A percentile compares a stretch with the other conserved stretches of the same genome.
phyloP scores from a whole-genome alignment of 2,888 invertebrate genomes.

The Apamea anceps region DNA sequence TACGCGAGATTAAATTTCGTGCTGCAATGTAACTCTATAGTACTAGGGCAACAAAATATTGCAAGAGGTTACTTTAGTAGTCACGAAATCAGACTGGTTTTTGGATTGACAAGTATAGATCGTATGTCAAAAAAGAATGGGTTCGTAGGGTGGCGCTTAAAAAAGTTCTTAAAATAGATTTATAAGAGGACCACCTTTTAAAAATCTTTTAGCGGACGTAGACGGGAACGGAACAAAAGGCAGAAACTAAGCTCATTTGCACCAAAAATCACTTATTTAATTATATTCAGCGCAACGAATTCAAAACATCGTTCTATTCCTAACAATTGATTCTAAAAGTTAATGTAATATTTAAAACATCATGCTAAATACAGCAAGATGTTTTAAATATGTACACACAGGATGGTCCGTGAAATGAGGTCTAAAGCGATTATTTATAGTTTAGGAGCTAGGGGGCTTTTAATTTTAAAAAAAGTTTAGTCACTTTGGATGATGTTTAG shows the following conservation, averaged over 20 bases:
- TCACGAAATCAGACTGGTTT: constrained; percentile 53
- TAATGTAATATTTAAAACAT: background rate
- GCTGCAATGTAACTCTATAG: constrained; percentile 56
- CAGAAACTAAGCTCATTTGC: background rate
- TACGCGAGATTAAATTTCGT: constrained; percentile 53
- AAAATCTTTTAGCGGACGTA: background rate
- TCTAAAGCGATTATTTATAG: background rate
- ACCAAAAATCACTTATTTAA: background rate
- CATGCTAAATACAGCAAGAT: background rate
- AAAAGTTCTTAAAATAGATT: background rate
- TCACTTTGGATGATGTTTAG: too few relatives aligned
- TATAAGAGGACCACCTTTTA: background rate
- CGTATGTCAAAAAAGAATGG: constrained; percentile 38
- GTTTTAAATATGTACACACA: background rate
- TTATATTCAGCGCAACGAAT: background rate
- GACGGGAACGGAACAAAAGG: background rate
- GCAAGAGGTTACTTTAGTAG: constrained; percentile 34
- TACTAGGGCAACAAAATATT: constrained; percentile 55
- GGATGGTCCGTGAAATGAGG: too few relatives aligned
- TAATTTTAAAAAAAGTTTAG: too few relatives aligned
- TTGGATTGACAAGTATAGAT: constrained; percentile 29
- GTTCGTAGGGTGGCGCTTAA: background rate
- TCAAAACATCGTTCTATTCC: background rate
- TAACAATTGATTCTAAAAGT: background rate
- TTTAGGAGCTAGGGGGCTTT: background rate